A percentile compares a stretch with the other conserved stretches of the same genome.
phyloP scores from a whole-genome alignment of 2,113 vertebrate species.

The Seriola quinqueradiata region DNA sequence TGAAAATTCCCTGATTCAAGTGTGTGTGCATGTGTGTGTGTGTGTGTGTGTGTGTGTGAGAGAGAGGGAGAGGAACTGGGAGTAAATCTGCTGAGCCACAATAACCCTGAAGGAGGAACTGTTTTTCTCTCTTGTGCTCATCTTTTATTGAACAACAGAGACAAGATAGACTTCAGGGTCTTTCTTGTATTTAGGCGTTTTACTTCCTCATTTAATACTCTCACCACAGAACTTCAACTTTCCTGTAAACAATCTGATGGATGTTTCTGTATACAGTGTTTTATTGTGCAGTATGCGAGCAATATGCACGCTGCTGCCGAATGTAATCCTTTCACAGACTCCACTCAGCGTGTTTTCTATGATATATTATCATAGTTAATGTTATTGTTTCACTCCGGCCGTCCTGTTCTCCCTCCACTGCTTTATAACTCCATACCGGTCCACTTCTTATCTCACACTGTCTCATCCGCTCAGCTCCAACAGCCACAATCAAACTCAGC shows the following conservation, averaged over 20 bases:
- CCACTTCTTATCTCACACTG: not conserved
- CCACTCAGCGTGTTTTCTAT: not conserved
- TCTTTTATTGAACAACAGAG: conserved; percentile 51
- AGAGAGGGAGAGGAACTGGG: not conserved
- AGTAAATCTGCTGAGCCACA: conserved; percentile 55
- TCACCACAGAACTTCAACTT: conserved; percentile 19
- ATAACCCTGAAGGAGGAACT: conserved; percentile 43
- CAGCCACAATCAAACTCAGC: not conserved
- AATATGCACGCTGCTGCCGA: not conserved
- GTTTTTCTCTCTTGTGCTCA: conserved; percentile 28
- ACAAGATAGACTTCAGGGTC: conserved; percentile 24
- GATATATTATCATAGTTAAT: conserved; percentile 9
- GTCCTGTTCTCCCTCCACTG: not conserved
- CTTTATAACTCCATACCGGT: not conserved
- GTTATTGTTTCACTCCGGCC: not conserved
- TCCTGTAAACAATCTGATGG: conserved; percentile 31
- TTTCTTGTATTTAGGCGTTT: conserved; percentile 11
- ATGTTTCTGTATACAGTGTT: not conserved
- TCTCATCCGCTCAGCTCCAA: not conserved
- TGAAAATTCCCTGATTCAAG: conserved; percentile 28
- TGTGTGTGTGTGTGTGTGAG: not conserved
- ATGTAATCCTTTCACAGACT: not conserved
- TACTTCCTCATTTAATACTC: conserved; percentile 1
- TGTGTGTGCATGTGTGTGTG: conserved; percentile 6
- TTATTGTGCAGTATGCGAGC: not conserved